These are phyloP conservation scores for Pomacea maculata DNA, from an alignment of 1,140 invertebrate species.

Conservation along the genomic window DNA sequence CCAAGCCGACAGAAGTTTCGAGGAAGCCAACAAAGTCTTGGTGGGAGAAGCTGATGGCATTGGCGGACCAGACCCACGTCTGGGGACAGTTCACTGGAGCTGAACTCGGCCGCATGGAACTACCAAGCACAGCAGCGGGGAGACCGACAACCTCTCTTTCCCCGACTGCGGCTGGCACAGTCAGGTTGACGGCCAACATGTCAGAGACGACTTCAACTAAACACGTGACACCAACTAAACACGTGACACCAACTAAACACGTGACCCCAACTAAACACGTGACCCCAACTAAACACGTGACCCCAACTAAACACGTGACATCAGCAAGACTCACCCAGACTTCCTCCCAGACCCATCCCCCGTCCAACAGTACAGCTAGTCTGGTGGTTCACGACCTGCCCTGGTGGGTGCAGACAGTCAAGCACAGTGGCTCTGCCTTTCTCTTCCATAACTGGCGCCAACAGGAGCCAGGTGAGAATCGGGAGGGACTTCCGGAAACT, in stretches of 20 bases:
- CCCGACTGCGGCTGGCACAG: background rate
- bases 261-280: background rate
- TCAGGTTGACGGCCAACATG: too few species aligned
- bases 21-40: background rate
- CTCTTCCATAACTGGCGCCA: background rate
- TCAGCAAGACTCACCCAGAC: background rate
- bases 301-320: too few species aligned
- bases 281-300: too few species aligned
- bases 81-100: background rate
- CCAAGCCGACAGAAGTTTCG: background rate
- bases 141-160: background rate
- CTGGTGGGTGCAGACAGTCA: slow-evolving; percentile 2
- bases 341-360: too few species aligned
- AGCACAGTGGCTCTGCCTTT: background rate
- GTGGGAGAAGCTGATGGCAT: slow-evolving; percentile 6
- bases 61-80: background rate
- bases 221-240: too few species aligned
- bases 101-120: background rate
- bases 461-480: background rate
- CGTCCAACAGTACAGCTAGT: background rate
- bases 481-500: background rate
- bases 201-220: background rate
- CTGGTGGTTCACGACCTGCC: background rate
- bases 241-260: too few species aligned
- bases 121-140: background rate